Evolutionary conservation across 2,888 invertebrate species (phyloP), one percentile per base, ranked within the genome.

Genomic region (Opisthograptis luteolata): DNA sequence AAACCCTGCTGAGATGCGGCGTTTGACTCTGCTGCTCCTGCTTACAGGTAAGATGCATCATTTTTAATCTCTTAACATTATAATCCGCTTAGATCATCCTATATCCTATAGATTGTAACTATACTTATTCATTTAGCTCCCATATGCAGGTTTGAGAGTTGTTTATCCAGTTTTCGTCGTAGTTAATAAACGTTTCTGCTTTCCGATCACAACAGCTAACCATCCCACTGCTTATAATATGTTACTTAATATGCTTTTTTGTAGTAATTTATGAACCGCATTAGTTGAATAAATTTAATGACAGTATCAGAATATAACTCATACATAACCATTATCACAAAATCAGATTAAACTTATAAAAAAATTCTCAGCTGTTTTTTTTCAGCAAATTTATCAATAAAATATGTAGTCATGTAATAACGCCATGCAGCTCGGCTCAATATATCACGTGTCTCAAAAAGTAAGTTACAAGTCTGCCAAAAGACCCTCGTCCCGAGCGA

Each of bases 1-100:
- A 60, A 67, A 64, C 65, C 73, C 67, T 66, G n/a, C 60, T 81
- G 77, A 73, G 69, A 90, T 90, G 90, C 81, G 82, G 80, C 78
- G 78, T 56, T 68, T 87, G 64, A 70, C 85, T 61, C 62, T 90
- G 63, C 76, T 90, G 68, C 70, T 88, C 68, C 70, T 76, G 60
- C 60, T 88, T 62, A 82, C 88, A 88, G 90, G 90, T 90, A 84
- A 82, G 73, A 54, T 56, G 60, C 53, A 61, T 24, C 13, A 19
- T 37, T 24, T 39, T 20, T 6, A 17, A 32, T 34, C 14, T 8
- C 7, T 24, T 8, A 3, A 17, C 17, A 5, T 25, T 34, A 19
- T 3, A 39, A 17, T 12, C 4, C 10, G 24, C 1, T 27, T n/a
- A n/a, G 4, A 12, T 31, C n/a, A n/a, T n/a, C n/a, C n/a, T n/a